Base-by-base conservation (phyloP, 2,797 vertebrate species). In the Oryzias dopingdopingensis region DNA sequence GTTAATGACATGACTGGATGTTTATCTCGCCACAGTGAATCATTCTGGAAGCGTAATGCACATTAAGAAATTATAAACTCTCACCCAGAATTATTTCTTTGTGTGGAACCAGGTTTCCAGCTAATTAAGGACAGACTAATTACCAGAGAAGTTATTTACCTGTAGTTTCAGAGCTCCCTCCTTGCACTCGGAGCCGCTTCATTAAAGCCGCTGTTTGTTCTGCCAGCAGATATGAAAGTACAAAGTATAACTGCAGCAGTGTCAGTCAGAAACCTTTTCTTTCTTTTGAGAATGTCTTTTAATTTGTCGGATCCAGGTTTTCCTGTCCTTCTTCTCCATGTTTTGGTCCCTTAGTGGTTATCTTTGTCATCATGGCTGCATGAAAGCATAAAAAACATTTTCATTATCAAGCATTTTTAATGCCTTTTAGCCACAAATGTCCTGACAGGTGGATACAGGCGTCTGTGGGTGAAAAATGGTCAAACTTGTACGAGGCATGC, bases 91-190 rank as follows among this genome's bases (percentile, higher is more conserved):
- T 57, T 57, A 53, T 73, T 67, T 81, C 52, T 72, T 59, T 72
- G 62, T 84, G 75, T 86, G 79, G 72, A 79, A 70, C 26, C 67
- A 77, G 73, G 73, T 78, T 86, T 62, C 48, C 43, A 24, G 56
- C 74, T 89, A 91, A 92, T 92, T 88, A 86, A 81, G 8, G 72
- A 59, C 77, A 80, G 76, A 73, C 81, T 90, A 91, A 92, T 91
- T 88, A 89, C 62, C 67, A 70, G 62, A 80, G 67, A 86, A 86
- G 76, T 79, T 86, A 63, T 82, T 84, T 77, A 56, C 61, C 61
- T 56, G 47, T 56, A 77, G 60, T 76, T 71, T 85, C 86, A 74
- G 79, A 15, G 69, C 58, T 55, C 67, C 58, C 87, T 84, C 56
- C 65, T 70, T 59, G 48, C 57, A 2, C 46, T 64, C 13, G 26